These are phyloP conservation scores for Alethe diademata DNA, from an alignment of 2,113 vertebrate genomes.

Conservation along the genomic window DNA sequence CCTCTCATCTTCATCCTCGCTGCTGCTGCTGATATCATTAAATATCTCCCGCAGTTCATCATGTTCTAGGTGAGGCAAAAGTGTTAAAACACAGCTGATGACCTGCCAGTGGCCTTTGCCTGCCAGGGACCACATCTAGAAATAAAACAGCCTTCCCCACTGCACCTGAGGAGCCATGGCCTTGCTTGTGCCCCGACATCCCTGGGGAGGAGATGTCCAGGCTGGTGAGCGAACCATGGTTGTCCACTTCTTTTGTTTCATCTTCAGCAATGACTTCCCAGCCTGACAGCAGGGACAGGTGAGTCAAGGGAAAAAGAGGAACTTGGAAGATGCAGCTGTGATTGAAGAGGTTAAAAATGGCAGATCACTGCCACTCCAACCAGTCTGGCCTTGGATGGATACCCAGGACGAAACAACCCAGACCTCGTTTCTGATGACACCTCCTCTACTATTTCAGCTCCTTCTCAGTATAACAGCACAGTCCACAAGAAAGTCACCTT, in stretches of 20 bases:
- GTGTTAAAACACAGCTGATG: background rate
- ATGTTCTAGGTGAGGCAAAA: conserved; percentile 54
- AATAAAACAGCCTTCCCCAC: background rate
- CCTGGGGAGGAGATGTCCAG: conserved; percentile 81
- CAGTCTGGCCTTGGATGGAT: background rate
- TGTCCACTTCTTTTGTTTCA: conserved; percentile 87
- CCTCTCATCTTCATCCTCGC: conserved; percentile 89
- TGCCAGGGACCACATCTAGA: background rate
- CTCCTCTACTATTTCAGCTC: background rate
- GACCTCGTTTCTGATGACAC: background rate
- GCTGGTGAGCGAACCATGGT: conserved; percentile 80
- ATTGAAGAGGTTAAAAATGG: background rate
- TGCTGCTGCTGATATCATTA: conserved; percentile 89
- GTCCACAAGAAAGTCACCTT: background rate
- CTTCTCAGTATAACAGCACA: background rate
- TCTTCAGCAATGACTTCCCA: conserved; percentile 93
- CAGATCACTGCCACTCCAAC: background rate
- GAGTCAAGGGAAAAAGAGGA: conserved; percentile 76
- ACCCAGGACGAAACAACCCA: background rate
- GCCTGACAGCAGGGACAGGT: conserved; percentile 64
- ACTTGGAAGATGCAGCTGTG: background rate
- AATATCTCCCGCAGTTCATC: conserved; percentile 85
- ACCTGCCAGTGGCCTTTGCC: background rate
- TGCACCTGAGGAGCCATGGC: conserved; percentile 81
- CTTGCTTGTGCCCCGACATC: conserved; percentile 80